Conservation (phyloP, 53 echinoderm and acorn worm species). For the Patiria pectinifera region DNA sequence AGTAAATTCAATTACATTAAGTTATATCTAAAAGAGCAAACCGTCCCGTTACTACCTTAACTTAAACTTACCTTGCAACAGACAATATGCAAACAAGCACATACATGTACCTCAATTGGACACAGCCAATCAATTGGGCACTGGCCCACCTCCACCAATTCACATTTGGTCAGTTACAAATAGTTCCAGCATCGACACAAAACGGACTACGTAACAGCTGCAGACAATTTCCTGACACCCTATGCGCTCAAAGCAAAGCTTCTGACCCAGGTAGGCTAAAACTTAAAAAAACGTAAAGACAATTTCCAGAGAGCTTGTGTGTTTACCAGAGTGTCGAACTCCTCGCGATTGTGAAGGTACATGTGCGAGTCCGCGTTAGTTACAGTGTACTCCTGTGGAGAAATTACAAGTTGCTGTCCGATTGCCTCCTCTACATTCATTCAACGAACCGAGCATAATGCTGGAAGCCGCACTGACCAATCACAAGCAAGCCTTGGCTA, state of each 20-base stretch:
- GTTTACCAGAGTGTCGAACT: conserved; percentile 27
- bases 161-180: background rate
- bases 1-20: too few species aligned
- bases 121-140: background rate
- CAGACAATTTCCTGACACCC: background rate
- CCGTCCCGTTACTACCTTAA: background rate
- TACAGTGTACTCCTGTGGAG: conserved; percentile 39
- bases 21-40: too few species aligned
- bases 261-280: background rate
- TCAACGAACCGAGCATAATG: background rate
- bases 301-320: background rate
- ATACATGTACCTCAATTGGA: background rate
- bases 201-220: background rate
- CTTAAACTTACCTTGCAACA: background rate
- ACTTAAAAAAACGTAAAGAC: background rate
- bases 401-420: background rate
- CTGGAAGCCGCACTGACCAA: background rate
- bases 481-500: background rate
- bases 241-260: background rate
- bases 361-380: conserved; percentile 17
- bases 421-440: background rate
- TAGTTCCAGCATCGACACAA: background rate
- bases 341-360: background rate
- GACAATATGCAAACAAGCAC: background rate
- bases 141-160: background rate